Evolutionary conservation across 2,797 vertebrate species (phyloP).

Genomic region (Smutsia temminckii): DNA sequence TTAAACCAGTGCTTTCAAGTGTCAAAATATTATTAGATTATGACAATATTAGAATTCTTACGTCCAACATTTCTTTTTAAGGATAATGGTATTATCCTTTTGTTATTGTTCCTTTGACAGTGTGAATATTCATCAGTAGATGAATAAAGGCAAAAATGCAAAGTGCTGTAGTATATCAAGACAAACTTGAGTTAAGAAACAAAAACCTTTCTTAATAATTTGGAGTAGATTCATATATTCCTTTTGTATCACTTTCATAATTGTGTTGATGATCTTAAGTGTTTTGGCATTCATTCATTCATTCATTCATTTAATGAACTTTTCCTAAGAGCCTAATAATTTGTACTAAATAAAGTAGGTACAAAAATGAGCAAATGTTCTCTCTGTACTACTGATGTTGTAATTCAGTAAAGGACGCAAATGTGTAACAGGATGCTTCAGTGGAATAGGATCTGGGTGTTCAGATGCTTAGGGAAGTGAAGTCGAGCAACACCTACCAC

Average conservation of each 20-base stretch:
- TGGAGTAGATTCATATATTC: conserved; percentile 18
- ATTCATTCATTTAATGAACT: neutral
- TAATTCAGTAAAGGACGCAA: conserved; percentile 19
- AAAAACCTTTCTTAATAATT: conserved; percentile 12
- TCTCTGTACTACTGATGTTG: neutral
- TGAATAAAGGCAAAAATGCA: neutral
- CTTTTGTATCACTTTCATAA: conserved; percentile 36
- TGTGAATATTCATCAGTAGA: conserved; percentile 27
- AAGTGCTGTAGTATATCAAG: neutral
- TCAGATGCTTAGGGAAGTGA: neutral
- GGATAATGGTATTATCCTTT: neutral
- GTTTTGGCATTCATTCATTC: neutral
- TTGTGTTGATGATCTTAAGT: conserved; percentile 9
- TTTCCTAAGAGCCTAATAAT: conserved; percentile 1
- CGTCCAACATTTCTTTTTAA: conserved; percentile 49
- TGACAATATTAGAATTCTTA: neutral
- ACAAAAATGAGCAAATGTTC: neutral
- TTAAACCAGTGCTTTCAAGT: conserved; percentile 20
- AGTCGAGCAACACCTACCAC: neutral
- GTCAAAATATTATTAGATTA: conserved; percentile 49
- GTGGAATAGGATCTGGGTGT: neutral
- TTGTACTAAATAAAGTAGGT: conserved; percentile 7
- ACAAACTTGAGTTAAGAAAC: conserved; percentile 30
- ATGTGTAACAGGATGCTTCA: neutral
- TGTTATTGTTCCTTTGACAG: conserved; percentile 9